Evolutionary conservation across 2,888 invertebrate genomes (phyloP).

Genomic region (Cantharis flavilabris): DNA sequence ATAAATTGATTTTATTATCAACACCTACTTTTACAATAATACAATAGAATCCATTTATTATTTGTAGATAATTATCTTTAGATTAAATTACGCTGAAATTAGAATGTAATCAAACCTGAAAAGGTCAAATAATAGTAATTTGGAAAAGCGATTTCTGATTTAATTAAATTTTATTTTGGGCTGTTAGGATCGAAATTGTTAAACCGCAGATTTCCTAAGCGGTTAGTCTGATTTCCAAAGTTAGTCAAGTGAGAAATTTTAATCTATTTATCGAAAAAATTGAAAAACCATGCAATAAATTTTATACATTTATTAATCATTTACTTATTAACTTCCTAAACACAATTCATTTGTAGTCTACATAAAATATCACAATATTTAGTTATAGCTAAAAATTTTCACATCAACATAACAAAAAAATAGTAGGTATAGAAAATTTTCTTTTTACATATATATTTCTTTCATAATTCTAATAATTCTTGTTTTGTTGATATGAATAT

Average conservation of each 20-base stretch:
- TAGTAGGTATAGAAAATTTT: neutral
- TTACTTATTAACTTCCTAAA: slow-evolving; percentile 44
- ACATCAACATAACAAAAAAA: slow-evolving; percentile 36
- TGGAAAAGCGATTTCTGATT: neutral
- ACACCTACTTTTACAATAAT: neutral
- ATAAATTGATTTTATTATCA: neutral
- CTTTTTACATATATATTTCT: neutral
- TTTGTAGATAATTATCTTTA: neutral
- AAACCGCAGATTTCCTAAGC: neutral
- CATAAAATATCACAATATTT: slow-evolving; percentile 56
- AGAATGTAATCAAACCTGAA: neutral
- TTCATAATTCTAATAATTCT: neutral
- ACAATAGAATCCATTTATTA: neutral
- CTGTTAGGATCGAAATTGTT: neutral
- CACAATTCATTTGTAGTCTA: slow-evolving; percentile 49
- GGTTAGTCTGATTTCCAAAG: neutral
- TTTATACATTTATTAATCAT: slow-evolving; percentile 37
- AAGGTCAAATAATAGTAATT: neutral
- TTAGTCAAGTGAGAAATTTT: neutral
- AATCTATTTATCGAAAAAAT: neutral
- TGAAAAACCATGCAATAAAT: neutral
- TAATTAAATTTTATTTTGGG: neutral
- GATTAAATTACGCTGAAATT: neutral
- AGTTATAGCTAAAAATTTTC: slow-evolving; percentile 41
- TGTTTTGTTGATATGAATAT: neutral